A percentile compares a stretch with the other conserved stretches of the same genome.
These are phyloP conservation scores for Moxostoma hubbsi DNA, from an alignment of 2,797 vertebrate species.

Conservation along the genomic window DNA sequence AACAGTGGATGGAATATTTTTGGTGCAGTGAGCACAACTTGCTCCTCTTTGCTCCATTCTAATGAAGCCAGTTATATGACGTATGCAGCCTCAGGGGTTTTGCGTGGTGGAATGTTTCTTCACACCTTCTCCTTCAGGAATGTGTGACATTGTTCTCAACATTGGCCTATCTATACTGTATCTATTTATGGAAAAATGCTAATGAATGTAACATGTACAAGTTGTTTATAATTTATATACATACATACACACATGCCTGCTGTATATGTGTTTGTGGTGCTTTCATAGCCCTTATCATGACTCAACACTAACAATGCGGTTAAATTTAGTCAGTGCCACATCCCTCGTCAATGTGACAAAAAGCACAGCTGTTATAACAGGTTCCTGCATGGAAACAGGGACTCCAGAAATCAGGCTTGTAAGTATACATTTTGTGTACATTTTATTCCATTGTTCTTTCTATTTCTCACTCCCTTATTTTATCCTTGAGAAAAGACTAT, in stretches of 20 bases:
- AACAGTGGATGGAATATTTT: conserved; percentile 28
- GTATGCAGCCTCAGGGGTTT: conserved; percentile 21
- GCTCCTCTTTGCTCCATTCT: conserved; percentile 37
- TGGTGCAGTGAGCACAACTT: conserved; percentile 40
- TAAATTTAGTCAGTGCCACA: too few species aligned
- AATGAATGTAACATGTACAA: too few species aligned
- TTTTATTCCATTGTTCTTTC: too few species aligned
- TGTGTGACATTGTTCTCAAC: conserved; percentile 13
- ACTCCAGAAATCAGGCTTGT: neutral
- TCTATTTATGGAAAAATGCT: too few species aligned
- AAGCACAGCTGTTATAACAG: neutral
- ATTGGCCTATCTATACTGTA: neutral
- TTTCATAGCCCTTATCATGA: neutral
- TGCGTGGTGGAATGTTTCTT: neutral
- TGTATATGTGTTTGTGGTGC: too few species aligned
- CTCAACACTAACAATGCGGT: neutral
- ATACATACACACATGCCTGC: too few species aligned
- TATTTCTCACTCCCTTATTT: too few species aligned
- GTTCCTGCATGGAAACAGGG: neutral
- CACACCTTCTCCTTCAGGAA: conserved; percentile 40
- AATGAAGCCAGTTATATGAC: conserved; percentile 32
- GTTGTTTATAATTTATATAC: too few species aligned
- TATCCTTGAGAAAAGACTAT: too few species aligned
- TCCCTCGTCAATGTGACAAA: too few species aligned
- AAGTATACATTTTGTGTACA: too few species aligned